Evolutionary conservation across 2,113 vertebrate species (phyloP), one percentile per base, ranked within the genome.

Genomic region (Petaurus breviceps): DNA sequence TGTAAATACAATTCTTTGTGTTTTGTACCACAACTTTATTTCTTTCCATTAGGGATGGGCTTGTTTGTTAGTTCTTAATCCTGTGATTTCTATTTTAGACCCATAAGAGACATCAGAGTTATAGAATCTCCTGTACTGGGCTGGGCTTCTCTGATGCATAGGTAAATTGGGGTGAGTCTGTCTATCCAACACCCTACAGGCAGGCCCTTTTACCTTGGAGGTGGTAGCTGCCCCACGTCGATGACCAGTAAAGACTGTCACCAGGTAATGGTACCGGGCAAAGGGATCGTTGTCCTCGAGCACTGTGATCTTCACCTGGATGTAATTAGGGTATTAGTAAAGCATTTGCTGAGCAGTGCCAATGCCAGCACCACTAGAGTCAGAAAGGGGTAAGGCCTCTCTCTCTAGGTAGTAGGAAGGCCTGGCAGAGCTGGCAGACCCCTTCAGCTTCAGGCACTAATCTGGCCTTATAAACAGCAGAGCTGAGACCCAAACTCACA

Each of bases 231-330:
- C 99, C 0, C 99, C 99, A 0, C 99, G 98, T 0, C 99, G 98
- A 96, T 99, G 99, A 50, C 99, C 99, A 0, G 99, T 99, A 96
- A 99, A 99, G 97, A 99, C 97, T 47, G 98, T 99, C 97, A 99
- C 97, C 92, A 99, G 98, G 23, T 99, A 99, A 90, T 98, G 98
- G 97, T 99, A 99, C 96, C 99, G 99, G 97, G 99, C 99, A 97
- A 99, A 99, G 46, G 99, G 99, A 92, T 99, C 99, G 0, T 99
- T 99, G 98, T 99, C 99, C 93, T 99, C 99, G 53, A 99, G 98
- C 31, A 99, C 97, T 52, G 99, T 99, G 98, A 99, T 98, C 98
- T 99, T 99, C 96, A 99, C 99, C 99, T 99, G 97, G 77, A 95
- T 91, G 95, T 92, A 94, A 95, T 19, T 50, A 84, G 12, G 1